These are phyloP conservation scores for Semicossyphus pulcher DNA, from an alignment of 2,113 vertebrate genomes.

Conservation along the genomic window DNA sequence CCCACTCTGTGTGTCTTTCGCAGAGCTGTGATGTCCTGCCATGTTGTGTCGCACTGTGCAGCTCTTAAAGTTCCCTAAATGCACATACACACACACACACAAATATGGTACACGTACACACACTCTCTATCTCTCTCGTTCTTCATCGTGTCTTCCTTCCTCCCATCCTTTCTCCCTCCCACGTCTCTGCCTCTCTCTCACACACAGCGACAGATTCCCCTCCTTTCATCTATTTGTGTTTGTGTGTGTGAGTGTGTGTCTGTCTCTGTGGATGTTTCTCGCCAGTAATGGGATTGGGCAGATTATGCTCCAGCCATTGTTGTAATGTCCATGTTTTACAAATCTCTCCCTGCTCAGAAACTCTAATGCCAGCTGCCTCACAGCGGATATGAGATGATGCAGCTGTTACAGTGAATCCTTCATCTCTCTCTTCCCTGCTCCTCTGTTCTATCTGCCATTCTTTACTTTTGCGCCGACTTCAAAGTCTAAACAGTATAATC, in stretches of 20 bases:
- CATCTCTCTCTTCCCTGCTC: slow-evolving; percentile 7
- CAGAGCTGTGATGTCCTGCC: not conserved
- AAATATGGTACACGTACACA: slow-evolving; percentile 1
- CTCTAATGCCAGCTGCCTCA: slow-evolving; percentile 43
- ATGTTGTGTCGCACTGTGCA: not conserved
- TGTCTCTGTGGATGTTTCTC: slow-evolving; percentile 44
- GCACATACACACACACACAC: not conserved
- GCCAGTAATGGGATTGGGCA: slow-evolving; percentile 73
- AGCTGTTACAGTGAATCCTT: slow-evolving; percentile 38
- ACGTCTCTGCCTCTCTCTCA: slow-evolving; percentile 7
- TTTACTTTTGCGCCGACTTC: slow-evolving; percentile 9
- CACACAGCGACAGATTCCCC: slow-evolving; percentile 28
- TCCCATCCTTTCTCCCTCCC: slow-evolving; percentile 15
- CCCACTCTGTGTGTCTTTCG: not conserved
- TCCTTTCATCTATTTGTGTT: slow-evolving; percentile 33
- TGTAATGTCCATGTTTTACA: slow-evolving; percentile 78
- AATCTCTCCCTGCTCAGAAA: slow-evolving; percentile 63
- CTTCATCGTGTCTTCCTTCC: slow-evolving; percentile 23
- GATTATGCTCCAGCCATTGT: slow-evolving; percentile 70
- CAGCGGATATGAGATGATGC: slow-evolving; percentile 44
- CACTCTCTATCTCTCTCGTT: not conserved
- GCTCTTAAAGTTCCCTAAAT: not conserved
- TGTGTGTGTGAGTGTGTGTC: slow-evolving; percentile 28
- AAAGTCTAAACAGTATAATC: slow-evolving; percentile 47
- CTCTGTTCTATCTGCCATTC: slow-evolving; percentile 7